Percentiles rank a stretch among this genome's conserved stretches.
Conservation (phyloP, 2,888 invertebrate genomes). For the Drosophila birchii region DNA sequence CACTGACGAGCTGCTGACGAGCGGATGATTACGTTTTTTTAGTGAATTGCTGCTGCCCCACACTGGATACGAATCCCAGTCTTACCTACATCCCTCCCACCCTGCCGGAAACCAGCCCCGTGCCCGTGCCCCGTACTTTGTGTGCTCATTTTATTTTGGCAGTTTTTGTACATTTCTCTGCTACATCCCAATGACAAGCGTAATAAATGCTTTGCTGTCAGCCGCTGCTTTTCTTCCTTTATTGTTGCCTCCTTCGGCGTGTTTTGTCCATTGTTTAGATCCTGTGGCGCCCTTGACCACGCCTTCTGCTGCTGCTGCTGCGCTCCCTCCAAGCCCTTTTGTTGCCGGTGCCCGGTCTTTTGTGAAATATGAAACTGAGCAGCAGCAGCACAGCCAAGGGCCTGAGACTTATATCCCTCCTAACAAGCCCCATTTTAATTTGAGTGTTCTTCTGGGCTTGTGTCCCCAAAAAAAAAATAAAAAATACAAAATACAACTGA, state of each 20-base stretch:
- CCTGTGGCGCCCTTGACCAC: slow-evolving; percentile 47
- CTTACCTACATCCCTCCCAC: too few relatives aligned
- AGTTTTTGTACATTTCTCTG: slow-evolving; percentile 44
- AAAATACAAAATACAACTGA: not conserved
- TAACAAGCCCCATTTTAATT: slow-evolving; percentile 43
- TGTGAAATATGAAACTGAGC: slow-evolving; percentile 54
- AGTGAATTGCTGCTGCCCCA: slow-evolving; percentile 57
- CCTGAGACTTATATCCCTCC: slow-evolving; percentile 1
- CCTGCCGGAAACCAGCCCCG: too few relatives aligned
- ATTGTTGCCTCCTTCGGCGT: slow-evolving; percentile 64
- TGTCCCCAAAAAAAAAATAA: not conserved
- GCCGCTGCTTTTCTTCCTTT: slow-evolving; percentile 55
- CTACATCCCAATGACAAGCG: slow-evolving; percentile 77
- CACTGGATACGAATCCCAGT: slow-evolving; percentile 20
- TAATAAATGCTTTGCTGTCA: slow-evolving; percentile 82
- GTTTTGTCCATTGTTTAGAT: slow-evolving; percentile 65
- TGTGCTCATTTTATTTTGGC: slow-evolving; percentile 52
- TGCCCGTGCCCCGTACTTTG: slow-evolving; percentile 26
- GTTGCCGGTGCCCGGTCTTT: slow-evolving; percentile 52
- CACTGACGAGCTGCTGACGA: slow-evolving; percentile 72
- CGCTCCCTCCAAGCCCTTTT: slow-evolving; percentile 53
- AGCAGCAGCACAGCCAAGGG: slow-evolving; percentile 1
- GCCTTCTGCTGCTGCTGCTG: slow-evolving; percentile 24
- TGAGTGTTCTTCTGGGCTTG: slow-evolving; percentile 31
- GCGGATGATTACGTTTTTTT: slow-evolving; percentile 73